Evolutionary conservation across 2,113 vertebrate genomes (phyloP).

Genomic region (Leptosomus discolor): DNA sequence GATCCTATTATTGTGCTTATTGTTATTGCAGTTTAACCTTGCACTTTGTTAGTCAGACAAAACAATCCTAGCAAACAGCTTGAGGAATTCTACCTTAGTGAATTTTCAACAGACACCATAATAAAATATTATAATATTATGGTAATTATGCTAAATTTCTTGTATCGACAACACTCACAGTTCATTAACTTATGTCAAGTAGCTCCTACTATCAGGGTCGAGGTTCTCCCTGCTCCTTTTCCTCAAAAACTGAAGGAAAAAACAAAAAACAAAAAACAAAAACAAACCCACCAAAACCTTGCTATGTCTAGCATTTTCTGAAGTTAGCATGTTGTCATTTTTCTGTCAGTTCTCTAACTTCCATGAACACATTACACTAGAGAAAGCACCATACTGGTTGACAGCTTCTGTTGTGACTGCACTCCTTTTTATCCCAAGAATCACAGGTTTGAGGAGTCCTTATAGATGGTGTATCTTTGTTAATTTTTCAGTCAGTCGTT

Average conservation of each 20-base stretch:
- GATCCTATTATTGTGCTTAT: neutral
- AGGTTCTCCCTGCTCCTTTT: neutral
- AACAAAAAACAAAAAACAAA: too few species aligned
- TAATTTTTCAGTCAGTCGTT: neutral
- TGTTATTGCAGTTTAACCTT: neutral
- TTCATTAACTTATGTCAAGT: neutral
- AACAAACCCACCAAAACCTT: accelerated
- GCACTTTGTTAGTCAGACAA: neutral
- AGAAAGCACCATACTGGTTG: neutral
- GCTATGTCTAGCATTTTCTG: neutral
- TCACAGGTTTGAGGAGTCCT: neutral
- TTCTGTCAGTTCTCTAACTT: neutral
- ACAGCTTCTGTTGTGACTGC: accelerated
- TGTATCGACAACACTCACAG: neutral
- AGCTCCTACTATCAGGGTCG: neutral
- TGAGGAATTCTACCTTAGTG: neutral
- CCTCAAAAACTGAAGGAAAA: neutral
- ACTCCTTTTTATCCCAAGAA: neutral
- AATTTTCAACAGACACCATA: neutral
- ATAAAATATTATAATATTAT: neutral
- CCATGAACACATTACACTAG: neutral
- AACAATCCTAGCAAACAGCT: neutral
- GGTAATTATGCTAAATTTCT: neutral
- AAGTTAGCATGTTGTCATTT: neutral
- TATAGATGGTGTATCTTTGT: neutral